Conservation (phyloP, 2,113 vertebrate species). For the Cynocephalus volans region DNA sequence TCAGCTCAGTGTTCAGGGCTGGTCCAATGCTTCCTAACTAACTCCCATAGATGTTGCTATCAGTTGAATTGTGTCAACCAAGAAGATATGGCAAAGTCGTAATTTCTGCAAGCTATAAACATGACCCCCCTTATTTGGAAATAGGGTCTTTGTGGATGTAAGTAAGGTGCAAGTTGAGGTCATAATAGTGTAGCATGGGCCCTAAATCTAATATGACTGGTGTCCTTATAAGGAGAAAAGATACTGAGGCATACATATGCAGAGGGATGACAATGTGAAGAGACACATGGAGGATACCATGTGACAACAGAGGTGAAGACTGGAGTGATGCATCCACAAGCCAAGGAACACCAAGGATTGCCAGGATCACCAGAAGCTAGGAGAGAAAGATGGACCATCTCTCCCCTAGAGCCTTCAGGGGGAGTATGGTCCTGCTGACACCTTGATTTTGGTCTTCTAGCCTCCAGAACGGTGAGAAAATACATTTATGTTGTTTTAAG, state of each 20-base stretch:
- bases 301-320: not conserved
- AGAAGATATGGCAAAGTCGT: not conserved
- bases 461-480: not conserved
- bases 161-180: not conserved
- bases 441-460: not conserved
- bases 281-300: not conserved
- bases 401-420: not conserved
- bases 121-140: not conserved
- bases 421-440: not conserved
- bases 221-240: not conserved
- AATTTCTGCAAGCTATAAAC: not conserved
- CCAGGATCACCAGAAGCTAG: not conserved
- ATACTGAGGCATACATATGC: not conserved
- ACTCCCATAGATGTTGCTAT: not conserved
- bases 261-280: not conserved
- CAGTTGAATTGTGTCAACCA: not conserved
- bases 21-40: not conserved
- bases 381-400: not conserved
- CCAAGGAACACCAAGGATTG: not conserved
- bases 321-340: not conserved
- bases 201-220: not conserved
- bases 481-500: not conserved
- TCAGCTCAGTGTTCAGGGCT: not conserved
- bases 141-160: not conserved
- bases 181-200: not conserved